Conservation (phyloP, 1,140 invertebrate genomes). For the Littorina saxatilis region DNA sequence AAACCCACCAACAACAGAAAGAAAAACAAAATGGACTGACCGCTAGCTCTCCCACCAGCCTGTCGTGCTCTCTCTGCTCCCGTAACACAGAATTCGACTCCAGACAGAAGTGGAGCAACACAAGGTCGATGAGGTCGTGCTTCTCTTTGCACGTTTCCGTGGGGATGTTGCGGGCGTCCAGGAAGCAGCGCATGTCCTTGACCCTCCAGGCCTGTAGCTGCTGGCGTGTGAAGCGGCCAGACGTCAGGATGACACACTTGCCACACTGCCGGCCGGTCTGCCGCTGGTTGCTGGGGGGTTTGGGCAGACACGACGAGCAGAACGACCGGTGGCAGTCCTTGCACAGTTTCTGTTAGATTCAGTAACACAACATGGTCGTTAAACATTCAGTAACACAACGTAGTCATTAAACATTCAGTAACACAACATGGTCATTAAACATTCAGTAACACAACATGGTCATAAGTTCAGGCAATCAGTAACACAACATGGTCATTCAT, state of each 20-base stretch:
- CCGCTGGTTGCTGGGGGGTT: conserved; percentile 32
- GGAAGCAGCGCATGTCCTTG: conserved; percentile 71
- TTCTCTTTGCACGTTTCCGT: conserved; percentile 72
- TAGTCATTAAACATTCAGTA: background rate
- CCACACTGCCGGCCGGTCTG: conserved; percentile 60
- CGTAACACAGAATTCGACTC: conserved; percentile 29
- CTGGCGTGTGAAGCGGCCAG: conserved; percentile 64
- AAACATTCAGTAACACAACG: background rate
- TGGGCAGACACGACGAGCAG: conserved; percentile 67
- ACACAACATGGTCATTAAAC: background rate
- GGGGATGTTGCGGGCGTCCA: conserved; percentile 66
- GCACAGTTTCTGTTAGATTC: conserved; percentile 69
- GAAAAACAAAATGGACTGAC: conserved; percentile 37
- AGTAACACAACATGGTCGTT: too few relatives aligned
- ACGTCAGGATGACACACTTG: conserved; percentile 66
- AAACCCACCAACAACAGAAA: conserved; percentile 4
- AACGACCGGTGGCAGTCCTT: conserved; percentile 66
- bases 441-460: background rate
- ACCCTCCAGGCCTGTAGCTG: conserved; percentile 70
- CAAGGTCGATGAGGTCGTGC: conserved; percentile 71
- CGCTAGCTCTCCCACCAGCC: conserved; percentile 45
- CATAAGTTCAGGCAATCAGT: too few relatives aligned
- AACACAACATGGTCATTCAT: too few relatives aligned
- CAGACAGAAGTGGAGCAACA: conserved; percentile 63
- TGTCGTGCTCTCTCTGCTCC: conserved; percentile 47